Percentiles rank a stretch among this genome's conserved stretches.
These are phyloP conservation scores for Ditylenchus dipsaci DNA, from an alignment of 1,140 invertebrate species.

Conservation along the genomic window DNA sequence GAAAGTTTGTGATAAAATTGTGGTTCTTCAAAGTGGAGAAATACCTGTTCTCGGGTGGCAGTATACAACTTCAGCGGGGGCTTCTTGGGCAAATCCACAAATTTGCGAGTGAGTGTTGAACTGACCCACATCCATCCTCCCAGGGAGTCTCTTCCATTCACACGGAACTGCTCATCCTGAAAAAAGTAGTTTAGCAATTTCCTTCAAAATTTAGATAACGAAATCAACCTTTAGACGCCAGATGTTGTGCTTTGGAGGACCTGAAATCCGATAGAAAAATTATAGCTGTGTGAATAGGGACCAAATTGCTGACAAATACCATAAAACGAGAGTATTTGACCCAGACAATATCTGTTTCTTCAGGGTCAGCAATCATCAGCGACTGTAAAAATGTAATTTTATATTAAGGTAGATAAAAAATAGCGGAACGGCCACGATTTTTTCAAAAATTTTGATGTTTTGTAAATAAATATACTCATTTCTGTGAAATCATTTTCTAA, in stretches of 20 bases:
- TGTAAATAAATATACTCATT: no score
- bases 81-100: conserved; percentile 19
- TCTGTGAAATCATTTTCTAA: no score
- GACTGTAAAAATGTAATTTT: not conserved
- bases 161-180: conserved; percentile 33
- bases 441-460: no score
- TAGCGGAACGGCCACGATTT: no score
- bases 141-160: conserved; percentile 32
- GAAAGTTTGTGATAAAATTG: not conserved
- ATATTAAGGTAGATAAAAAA: no score
- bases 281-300: no score
- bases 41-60: not conserved
- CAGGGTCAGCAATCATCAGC: not conserved
- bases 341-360: conserved; percentile 35
- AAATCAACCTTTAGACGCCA: conserved; percentile 33
- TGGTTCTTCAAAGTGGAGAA: not conserved
- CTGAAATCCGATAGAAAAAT: no score
- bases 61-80: not conserved
- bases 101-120: conserved; percentile 3
- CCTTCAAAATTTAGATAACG: no score
- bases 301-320: no score
- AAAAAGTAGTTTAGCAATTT: no score
- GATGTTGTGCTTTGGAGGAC: conserved; percentile 23
- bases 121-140: conserved; percentile 43
- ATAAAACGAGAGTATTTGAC: conserved; percentile 32